A percentile compares a stretch with the other conserved stretches of the same genome.
These are phyloP conservation scores for Python bivittatus DNA, from an alignment of 2,113 vertebrate genomes.

Conservation along the genomic window DNA sequence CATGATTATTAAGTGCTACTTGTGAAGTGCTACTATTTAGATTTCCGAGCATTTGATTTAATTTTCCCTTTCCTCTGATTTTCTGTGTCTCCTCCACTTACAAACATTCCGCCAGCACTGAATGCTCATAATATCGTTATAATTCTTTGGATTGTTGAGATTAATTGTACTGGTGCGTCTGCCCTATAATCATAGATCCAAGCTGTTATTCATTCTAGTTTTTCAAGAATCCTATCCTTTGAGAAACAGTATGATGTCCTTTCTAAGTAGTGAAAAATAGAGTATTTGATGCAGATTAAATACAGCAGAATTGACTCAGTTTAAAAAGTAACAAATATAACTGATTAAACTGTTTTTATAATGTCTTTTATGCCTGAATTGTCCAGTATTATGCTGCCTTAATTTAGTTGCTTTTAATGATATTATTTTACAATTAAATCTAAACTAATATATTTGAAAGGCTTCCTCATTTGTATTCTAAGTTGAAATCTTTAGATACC, in stretches of 20 bases:
- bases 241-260: constrained; percentile 18
- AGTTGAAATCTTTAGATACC: neutral
- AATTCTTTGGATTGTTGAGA: neutral
- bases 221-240: neutral
- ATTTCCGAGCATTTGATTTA: too few relatives aligned
- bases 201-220: constrained; percentile 33
- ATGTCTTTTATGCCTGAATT: neutral
- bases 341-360: neutral
- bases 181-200: constrained; percentile 24
- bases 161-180: constrained; percentile 43
- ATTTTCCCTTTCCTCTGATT: too few relatives aligned
- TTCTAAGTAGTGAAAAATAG: constrained; percentile 15
- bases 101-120: too few relatives aligned
- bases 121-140: too few relatives aligned
- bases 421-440: constrained; percentile 9
- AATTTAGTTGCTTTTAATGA: neutral
- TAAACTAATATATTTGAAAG: neutral
- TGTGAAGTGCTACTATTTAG: too few relatives aligned
- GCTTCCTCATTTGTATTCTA: neutral
- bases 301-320: neutral
- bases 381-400: constrained; percentile 7
- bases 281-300: neutral
- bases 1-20: too few relatives aligned
- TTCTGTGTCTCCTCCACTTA: too few relatives aligned
- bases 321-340: neutral